A percentile compares a stretch with the other conserved stretches of the same genome.
These are phyloP conservation scores for Seriola aureovittata DNA, from an alignment of 2,113 vertebrate species.

Conservation along the genomic window DNA sequence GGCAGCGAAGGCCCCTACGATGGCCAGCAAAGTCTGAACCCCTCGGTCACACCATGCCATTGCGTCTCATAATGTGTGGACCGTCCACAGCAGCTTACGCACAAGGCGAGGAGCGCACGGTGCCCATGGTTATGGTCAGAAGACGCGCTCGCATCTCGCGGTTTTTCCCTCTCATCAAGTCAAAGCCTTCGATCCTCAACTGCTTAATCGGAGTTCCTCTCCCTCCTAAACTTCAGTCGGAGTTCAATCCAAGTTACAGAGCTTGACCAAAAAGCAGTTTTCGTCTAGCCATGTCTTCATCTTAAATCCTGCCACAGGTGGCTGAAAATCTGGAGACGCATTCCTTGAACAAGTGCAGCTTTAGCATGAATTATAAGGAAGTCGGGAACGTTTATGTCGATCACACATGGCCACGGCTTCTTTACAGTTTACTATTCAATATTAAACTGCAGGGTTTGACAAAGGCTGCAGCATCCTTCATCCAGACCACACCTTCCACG, in stretches of 20 bases:
- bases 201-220: neutral
- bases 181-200: slow-evolving; percentile 7
- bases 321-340: neutral
- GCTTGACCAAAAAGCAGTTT: neutral
- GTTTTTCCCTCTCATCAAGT: neutral
- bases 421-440: slow-evolving; percentile 27
- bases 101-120: slow-evolving; percentile 44
- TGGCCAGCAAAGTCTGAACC: slow-evolving; percentile 93
- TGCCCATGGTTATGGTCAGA: slow-evolving; percentile 11
- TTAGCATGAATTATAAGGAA: neutral
- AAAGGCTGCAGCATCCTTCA: slow-evolving; percentile 44
- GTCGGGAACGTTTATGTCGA: neutral
- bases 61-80: slow-evolving; percentile 65
- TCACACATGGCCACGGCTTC: neutral
- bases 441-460: slow-evolving; percentile 53
- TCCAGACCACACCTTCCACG: slow-evolving; percentile 77
- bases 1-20: slow-evolving; percentile 92
- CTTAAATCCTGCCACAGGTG: slow-evolving; percentile 55
- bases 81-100: slow-evolving; percentile 58
- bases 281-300: neutral
- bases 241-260: slow-evolving; percentile 23
- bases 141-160: slow-evolving; percentile 28
- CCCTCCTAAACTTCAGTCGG: slow-evolving; percentile 37
- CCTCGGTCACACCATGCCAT: slow-evolving; percentile 97
- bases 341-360: neutral